phyloP scores from a whole-genome alignment of 2,888 invertebrate genomes.

The Ecdyonurus torrentis region DNA sequence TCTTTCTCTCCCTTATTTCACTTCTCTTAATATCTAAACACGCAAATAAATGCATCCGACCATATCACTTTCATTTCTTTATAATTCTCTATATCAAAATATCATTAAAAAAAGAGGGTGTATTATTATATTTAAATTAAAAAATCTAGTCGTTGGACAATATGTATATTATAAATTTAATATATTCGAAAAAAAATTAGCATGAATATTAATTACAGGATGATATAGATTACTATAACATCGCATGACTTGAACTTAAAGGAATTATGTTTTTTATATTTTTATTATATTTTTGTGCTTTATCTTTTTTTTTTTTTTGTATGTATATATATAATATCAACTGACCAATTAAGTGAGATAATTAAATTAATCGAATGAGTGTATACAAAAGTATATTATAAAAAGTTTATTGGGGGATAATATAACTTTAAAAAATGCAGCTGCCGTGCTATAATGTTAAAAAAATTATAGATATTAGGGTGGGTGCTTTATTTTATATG shows the following conservation, averaged over 20 bases:
- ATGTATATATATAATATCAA: no score
- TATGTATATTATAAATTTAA: not conserved
- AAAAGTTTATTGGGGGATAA: no score
- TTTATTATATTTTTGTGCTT: not conserved
- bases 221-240: not conserved
- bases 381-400: no score
- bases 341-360: not conserved
- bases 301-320: not conserved
- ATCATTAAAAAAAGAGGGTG: not conserved
- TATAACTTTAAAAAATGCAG: no score
- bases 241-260: not conserved
- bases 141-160: not conserved
- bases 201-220: not conserved
- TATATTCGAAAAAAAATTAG: not conserved
- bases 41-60: not conserved
- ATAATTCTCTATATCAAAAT: no score
- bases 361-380: not conserved
- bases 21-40: not conserved
- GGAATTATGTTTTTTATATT: not conserved
- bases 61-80: not conserved
- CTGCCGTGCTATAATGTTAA: no score
- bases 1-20: not conserved
- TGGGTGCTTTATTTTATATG: no score
- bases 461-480: no score
- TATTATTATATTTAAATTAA: not conserved